phyloP scores from a whole-genome alignment of 1,140 invertebrate genomes.

The Drosophila ohnishii region DNA sequence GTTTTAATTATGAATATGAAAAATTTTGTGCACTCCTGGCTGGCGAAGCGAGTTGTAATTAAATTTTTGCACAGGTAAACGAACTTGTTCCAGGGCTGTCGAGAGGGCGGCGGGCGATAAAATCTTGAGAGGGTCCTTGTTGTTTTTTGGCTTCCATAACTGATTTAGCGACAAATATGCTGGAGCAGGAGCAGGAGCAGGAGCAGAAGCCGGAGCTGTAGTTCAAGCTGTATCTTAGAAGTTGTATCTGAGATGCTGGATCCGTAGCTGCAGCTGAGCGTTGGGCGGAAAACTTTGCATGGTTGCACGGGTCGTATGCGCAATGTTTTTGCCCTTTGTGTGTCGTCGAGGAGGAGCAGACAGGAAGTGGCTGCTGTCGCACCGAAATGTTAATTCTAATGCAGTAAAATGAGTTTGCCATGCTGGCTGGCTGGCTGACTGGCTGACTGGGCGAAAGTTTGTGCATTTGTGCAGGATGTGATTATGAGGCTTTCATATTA shows the following conservation, averaged over 20 bases:
- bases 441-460: conserved; percentile 45
- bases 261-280: conserved; percentile 1
- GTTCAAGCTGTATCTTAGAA: conserved; percentile 6
- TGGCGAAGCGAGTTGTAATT: conserved; percentile 52
- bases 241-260: conserved; percentile 6
- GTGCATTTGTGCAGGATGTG: conserved; percentile 59
- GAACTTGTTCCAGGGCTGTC: conserved; percentile 30
- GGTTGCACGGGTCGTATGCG: conserved; percentile 44
- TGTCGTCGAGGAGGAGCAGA: conserved; percentile 23
- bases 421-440: conserved; percentile 31
- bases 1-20: conserved; percentile 74
- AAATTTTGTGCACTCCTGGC: conserved; percentile 45
- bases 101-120: conserved; percentile 1
- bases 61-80: conserved; percentile 63
- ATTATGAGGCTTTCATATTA: conserved; percentile 67
- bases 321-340: conserved; percentile 40
- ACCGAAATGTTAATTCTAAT: conserved; percentile 69
- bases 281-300: conserved; percentile 25
- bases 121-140: conserved; percentile 26
- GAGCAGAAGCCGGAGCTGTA: not conserved
- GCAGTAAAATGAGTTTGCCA: conserved; percentile 72
- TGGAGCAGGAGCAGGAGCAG: conserved; percentile 2
- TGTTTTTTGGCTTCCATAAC: conserved; percentile 39
- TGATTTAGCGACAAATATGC: conserved; percentile 54
- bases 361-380: conserved; percentile 51